These are phyloP conservation scores for Apus apus DNA, from an alignment of 2,113 vertebrate genomes.

Conservation along the genomic window DNA sequence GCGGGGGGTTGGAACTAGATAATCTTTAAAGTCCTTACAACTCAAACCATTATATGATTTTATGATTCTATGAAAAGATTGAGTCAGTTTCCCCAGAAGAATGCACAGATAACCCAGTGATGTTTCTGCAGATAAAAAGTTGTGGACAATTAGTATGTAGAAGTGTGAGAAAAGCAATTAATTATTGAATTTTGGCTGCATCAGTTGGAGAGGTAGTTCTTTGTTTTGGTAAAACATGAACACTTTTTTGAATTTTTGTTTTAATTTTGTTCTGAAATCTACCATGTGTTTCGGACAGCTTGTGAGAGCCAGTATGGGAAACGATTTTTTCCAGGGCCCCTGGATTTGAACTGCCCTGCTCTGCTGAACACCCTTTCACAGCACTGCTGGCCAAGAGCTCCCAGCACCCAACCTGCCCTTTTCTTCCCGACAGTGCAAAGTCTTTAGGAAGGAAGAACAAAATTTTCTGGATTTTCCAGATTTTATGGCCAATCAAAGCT, in stretches of 20 bases:
- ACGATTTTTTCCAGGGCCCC: not conserved
- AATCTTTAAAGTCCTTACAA: too few species aligned
- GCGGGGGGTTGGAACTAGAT: too few species aligned
- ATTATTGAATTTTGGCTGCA: not conserved
- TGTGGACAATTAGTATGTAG: not conserved
- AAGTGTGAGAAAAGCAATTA: not conserved
- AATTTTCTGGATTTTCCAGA: not conserved
- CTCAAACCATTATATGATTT: not conserved
- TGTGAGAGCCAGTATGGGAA: fast-evolving
- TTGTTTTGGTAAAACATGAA: not conserved
- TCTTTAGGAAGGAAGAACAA: not conserved
- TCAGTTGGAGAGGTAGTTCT: not conserved
- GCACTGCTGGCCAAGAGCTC: not conserved
- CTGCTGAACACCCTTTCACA: too few species aligned
- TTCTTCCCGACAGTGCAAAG: too few species aligned
- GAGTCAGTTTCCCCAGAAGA: not conserved
- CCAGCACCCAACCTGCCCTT: not conserved
- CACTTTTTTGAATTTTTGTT: not conserved
- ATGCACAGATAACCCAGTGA: not conserved
- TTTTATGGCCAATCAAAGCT: not conserved
- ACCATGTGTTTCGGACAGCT: not conserved
- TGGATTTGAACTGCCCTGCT: not conserved
- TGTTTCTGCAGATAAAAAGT: not conserved
- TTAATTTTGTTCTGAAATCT: not conserved
- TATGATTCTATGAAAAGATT: not conserved